These are phyloP conservation scores for Paracyclopina nana DNA, from an alignment of 1,140 invertebrate genomes.

Conservation along the genomic window DNA sequence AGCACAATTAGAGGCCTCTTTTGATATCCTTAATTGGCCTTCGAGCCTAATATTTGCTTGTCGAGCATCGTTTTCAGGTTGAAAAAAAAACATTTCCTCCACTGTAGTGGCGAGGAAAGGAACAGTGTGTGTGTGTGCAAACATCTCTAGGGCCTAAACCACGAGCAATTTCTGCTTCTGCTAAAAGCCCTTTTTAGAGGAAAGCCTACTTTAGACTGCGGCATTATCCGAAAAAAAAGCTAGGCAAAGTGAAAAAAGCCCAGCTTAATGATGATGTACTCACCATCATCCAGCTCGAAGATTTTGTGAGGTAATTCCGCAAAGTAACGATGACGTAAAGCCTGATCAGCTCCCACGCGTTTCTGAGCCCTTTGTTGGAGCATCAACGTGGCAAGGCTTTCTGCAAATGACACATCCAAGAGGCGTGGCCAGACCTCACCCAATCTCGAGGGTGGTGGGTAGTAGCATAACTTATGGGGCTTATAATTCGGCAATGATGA, in stretches of 20 bases:
- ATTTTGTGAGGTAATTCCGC: constrained; percentile 63
- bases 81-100: no score
- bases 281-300: constrained; percentile 71
- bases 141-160: no score
- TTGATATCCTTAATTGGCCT: no score
- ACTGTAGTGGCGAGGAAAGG: no score
- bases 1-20: no score
- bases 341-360: constrained; percentile 62
- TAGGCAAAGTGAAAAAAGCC: constrained; percentile 15
- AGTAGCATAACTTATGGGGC: constrained; percentile 52
- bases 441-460: constrained; percentile 52
- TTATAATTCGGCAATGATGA: constrained; percentile 64
- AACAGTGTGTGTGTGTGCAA: no score
- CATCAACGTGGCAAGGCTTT: constrained; percentile 59
- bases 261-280: constrained; percentile 27
- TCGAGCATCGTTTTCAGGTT: no score
- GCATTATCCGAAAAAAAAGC: constrained; percentile 9
- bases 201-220: no score
- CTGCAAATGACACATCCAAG: constrained; percentile 63
- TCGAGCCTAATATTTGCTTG: no score
- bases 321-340: constrained; percentile 77
- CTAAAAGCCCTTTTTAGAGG: no score
- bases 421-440: constrained; percentile 67
- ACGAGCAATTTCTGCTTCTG: no score
- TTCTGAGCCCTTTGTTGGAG: constrained; percentile 34